Conservation (phyloP, 2,888 invertebrate genomes). For the Stenichneumon culpator region DNA sequence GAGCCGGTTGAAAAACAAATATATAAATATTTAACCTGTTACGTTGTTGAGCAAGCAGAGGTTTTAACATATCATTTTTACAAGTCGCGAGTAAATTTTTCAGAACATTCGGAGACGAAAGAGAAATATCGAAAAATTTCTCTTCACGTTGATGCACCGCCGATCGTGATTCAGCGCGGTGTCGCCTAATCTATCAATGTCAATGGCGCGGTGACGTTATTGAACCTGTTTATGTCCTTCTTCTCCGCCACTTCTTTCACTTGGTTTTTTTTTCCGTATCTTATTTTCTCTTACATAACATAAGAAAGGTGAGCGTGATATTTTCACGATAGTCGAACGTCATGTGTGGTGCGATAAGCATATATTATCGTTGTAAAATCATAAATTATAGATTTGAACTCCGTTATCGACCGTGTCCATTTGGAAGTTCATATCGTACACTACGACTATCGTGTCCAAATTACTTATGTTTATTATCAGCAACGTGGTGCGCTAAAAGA, state of each 20-base stretch:
- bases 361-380: not conserved
- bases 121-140: not conserved
- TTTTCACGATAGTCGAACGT: constrained; percentile 8
- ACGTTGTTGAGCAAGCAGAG: too few relatives aligned
- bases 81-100: not conserved
- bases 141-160: not conserved
- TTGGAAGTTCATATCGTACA: constrained; percentile 3
- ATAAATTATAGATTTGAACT: not conserved
- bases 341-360: not conserved
- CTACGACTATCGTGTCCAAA: not conserved
- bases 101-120: not conserved
- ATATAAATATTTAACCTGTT: too few relatives aligned
- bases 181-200: constrained; percentile 37
- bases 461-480: not conserved
- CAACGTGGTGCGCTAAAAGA: constrained; percentile 7
- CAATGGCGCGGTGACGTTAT: constrained; percentile 15
- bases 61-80: not conserved
- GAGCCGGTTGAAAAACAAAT: too few relatives aligned
- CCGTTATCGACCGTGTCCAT: not conserved
- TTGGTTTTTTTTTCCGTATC: not conserved
- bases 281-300: not conserved
- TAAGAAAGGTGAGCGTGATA: not conserved
- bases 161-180: constrained; percentile 5
- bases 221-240: not conserved
- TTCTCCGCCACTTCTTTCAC: not conserved